Evolutionary conservation across 2,797 vertebrate genomes (phyloP).

Genomic region (Manis crassicaudata): DNA sequence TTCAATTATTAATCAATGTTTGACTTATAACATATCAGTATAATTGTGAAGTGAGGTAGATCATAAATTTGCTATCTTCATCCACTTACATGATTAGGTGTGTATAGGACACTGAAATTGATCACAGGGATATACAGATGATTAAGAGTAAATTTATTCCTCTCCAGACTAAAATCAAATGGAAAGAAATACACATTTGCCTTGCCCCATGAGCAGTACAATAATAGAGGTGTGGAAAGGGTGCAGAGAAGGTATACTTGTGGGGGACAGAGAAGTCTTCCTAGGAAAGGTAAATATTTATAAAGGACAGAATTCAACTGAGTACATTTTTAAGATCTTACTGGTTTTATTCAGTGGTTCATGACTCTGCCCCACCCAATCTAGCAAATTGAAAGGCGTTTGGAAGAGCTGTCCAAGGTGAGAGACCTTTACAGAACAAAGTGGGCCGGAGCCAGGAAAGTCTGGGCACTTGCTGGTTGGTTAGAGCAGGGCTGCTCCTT

Average conservation of each 20-base stretch:
- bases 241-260: background rate
- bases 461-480: background rate
- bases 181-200: background rate
- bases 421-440: background rate
- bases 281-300: background rate
- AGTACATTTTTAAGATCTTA: background rate
- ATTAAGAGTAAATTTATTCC: background rate
- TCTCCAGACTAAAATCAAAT: background rate
- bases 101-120: background rate
- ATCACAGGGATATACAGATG: background rate
- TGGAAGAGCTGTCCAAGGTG: background rate
- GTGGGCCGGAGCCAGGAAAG: background rate
- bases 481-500: background rate
- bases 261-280: background rate
- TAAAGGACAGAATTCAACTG: background rate
- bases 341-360: background rate
- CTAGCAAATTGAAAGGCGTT: background rate
- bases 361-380: background rate
- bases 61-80: constrained; percentile 39
- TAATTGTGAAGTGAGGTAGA: constrained; percentile 6
- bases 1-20: constrained; percentile 52
- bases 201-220: background rate
- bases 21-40: constrained; percentile 29
- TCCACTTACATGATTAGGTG: constrained; percentile 3
- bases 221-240: background rate